A percentile compares a stretch with the other conserved stretches of the same genome.
These are phyloP conservation scores for Sesia apiformis DNA, from an alignment of 2,888 invertebrate species.

Conservation along the genomic window DNA sequence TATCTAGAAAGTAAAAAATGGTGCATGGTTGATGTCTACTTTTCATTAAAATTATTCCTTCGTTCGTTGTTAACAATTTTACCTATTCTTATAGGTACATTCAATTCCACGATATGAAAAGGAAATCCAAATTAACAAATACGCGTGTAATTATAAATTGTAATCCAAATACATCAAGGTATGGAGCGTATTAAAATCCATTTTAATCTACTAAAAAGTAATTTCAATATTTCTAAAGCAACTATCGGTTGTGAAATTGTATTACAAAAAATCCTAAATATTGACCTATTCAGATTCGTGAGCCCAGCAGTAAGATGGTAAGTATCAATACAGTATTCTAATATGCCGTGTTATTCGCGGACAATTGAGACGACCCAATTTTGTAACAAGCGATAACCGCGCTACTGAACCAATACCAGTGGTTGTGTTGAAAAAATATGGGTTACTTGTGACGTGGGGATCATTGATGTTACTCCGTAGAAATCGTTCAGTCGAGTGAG, in stretches of 20 bases:
- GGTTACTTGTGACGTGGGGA: constrained; percentile 26
- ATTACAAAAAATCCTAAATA: constrained; percentile 20
- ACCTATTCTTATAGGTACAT: no score
- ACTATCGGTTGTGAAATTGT: neutral
- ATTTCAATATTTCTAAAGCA: no score
- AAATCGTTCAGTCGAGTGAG: constrained; percentile 51
- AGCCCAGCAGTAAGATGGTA: constrained; percentile 9
- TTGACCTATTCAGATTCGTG: constrained; percentile 14
- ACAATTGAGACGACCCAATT: constrained; percentile 51
- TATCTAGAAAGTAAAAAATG: no score
- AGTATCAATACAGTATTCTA: neutral
- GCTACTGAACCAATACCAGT: constrained; percentile 40
- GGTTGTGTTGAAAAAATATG: constrained; percentile 22
- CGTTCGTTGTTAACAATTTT: no score
- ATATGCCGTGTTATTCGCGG: constrained; percentile 29
- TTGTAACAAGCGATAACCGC: constrained; percentile 23
- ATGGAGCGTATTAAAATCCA: no score
- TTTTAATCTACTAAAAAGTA: no score
- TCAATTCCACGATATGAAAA: no score
- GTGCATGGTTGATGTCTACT: no score
- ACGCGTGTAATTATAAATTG: no score
- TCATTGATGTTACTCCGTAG: constrained; percentile 49
- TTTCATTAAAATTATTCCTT: no score
- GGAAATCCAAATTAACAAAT: no score
- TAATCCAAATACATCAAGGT: no score